A percentile compares a stretch with the other conserved stretches of the same genome.
These are phyloP conservation scores for Balaenoptera acutorostrata DNA, from an alignment of 2,113 vertebrate species.

Conservation along the genomic window DNA sequence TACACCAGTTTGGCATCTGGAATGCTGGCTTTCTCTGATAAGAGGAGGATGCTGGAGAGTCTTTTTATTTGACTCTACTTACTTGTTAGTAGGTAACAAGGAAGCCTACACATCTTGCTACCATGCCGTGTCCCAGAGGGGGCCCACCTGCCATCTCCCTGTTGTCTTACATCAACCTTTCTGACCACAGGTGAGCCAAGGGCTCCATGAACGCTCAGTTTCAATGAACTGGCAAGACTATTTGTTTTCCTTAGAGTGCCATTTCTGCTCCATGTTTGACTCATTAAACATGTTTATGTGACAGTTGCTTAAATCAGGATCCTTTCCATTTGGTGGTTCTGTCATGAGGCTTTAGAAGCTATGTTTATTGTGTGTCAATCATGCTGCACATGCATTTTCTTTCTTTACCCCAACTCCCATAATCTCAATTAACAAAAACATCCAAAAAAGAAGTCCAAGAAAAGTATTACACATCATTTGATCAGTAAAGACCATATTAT, in stretches of 20 bases:
- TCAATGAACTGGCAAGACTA: not conserved
- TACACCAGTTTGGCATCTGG: constrained; percentile 45
- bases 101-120: not conserved
- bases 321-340: not conserved
- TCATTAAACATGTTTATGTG: constrained; percentile 41
- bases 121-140: not conserved
- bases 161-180: constrained; percentile 14
- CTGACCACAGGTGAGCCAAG: not conserved
- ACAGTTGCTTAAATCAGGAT: constrained; percentile 1
- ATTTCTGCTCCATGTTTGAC: constrained; percentile 60
- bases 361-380: not conserved
- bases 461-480: constrained; percentile 1
- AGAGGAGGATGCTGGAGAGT: not conserved
- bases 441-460: not conserved
- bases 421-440: constrained; percentile 11
- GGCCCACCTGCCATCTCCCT: not conserved
- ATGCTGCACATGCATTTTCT: not conserved
- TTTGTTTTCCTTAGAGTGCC: constrained; percentile 53
- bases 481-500: not conserved
- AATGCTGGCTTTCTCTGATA: constrained; percentile 52
- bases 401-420: constrained; percentile 43
- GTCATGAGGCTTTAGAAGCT: not conserved
- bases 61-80: not conserved
- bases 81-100: constrained; percentile 11
- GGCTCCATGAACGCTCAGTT: constrained; percentile 35